These are phyloP conservation scores for Drosophila demipolita DNA, from an alignment of 2,888 invertebrate genomes.

Conservation along the genomic window DNA sequence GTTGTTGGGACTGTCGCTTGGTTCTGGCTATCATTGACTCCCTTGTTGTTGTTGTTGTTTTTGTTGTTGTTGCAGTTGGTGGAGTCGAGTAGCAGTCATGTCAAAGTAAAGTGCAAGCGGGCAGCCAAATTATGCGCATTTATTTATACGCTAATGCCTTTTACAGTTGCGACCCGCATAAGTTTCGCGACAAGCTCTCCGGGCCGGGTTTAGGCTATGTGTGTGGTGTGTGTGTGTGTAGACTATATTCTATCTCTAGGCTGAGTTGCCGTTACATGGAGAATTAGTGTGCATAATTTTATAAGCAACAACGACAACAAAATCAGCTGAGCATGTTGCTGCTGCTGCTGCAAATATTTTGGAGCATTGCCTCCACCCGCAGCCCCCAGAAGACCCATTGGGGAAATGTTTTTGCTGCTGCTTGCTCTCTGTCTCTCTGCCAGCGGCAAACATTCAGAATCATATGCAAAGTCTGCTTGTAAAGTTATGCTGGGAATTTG, in stretches of 20 bases:
- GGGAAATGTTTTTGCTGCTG: slow-evolving; percentile 58
- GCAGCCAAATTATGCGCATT: slow-evolving; percentile 72
- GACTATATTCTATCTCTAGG: slow-evolving; percentile 39
- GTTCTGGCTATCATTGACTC: slow-evolving; percentile 38
- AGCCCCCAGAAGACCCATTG: not conserved
- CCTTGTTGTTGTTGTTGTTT: slow-evolving; percentile 9
- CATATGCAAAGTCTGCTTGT: slow-evolving; percentile 58
- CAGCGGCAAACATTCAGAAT: slow-evolving; percentile 48
- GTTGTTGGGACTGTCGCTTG: slow-evolving; percentile 3
- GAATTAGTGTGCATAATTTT: slow-evolving; percentile 80
- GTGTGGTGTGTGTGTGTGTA: slow-evolving; percentile 2
- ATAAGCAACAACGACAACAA: slow-evolving; percentile 58
- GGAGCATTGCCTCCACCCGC: slow-evolving; percentile 26
- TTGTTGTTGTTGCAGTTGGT: slow-evolving; percentile 13
- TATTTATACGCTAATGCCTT: slow-evolving; percentile 59
- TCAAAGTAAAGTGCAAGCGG: slow-evolving; percentile 68
- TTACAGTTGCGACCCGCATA: slow-evolving; percentile 61
- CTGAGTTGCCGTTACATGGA: slow-evolving; percentile 65
- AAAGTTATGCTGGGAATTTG: slow-evolving; percentile 75
- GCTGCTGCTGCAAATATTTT: slow-evolving; percentile 63
- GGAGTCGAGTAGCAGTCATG: slow-evolving; percentile 41
- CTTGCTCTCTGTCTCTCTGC: slow-evolving; percentile 17
- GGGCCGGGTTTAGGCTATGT: not conserved
- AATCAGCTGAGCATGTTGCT: slow-evolving; percentile 42
- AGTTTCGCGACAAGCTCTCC: slow-evolving; percentile 42